Percentiles rank a stretch among this genome's conserved stretches.
Evolutionary conservation across 2,888 invertebrate species (phyloP).

Genomic region (Anarsia innoxiella): DNA sequence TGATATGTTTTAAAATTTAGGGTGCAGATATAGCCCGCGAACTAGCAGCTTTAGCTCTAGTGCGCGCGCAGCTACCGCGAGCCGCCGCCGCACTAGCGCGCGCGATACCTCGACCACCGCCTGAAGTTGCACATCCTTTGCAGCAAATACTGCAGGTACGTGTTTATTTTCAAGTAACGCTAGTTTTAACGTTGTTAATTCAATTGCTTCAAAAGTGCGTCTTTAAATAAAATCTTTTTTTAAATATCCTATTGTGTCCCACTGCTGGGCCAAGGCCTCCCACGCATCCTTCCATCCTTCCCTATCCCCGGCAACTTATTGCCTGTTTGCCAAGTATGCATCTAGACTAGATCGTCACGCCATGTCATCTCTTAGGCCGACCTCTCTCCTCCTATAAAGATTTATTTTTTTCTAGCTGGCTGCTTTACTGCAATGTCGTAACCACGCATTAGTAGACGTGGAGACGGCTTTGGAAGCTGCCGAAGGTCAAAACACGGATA

Average conservation of each 20-base stretch:
- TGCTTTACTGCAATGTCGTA: slow-evolving; percentile 56
- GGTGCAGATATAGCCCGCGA: slow-evolving; percentile 61
- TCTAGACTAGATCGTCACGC: not conserved
- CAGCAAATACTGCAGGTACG: slow-evolving; percentile 48
- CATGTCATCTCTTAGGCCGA: not conserved
- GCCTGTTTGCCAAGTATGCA: no score
- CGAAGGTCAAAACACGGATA: slow-evolving; percentile 44
- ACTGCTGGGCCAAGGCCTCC: no score
- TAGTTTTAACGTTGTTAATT: no score
- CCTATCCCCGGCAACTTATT: no score
- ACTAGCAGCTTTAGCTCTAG: slow-evolving; percentile 51
- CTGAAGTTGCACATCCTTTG: slow-evolving; percentile 34
- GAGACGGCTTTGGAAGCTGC: slow-evolving; percentile 71
- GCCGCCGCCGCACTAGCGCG: slow-evolving; percentile 27
- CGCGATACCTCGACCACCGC: slow-evolving; percentile 30
- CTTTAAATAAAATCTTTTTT: no score
- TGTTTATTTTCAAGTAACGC: no score
- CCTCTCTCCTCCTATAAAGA: no score
- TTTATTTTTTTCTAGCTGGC: slow-evolving; percentile 40
- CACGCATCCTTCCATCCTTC: no score
- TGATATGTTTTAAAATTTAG: no score
- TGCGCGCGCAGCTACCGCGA: slow-evolving; percentile 38
- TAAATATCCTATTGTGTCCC: no score
- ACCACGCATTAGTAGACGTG: slow-evolving; percentile 64
- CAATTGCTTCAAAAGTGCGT: no score